phyloP scores from a whole-genome alignment of 2,113 vertebrate species.

The Ascaphus truei region DNA sequence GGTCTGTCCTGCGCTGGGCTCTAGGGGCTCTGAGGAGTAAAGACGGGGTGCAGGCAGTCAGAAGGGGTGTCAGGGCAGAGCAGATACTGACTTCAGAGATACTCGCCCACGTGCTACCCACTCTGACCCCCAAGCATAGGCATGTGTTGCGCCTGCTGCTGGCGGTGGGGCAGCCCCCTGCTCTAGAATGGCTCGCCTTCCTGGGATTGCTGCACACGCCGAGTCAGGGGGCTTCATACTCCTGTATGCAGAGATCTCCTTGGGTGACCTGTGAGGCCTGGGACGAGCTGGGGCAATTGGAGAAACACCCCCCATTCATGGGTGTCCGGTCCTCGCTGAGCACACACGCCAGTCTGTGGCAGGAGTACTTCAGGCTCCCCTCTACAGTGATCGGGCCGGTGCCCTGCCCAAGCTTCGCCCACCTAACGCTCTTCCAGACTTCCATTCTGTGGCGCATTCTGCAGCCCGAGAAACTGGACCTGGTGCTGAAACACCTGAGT shows the following conservation, averaged over 20 bases:
- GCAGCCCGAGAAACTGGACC: slow-evolving; percentile 52
- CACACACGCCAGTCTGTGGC: slow-evolving; percentile 59
- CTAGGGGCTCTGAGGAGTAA: background rate
- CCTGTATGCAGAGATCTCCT: slow-evolving; percentile 43
- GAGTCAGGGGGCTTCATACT: background rate
- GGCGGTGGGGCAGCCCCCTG: background rate
- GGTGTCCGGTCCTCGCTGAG: slow-evolving; percentile 65
- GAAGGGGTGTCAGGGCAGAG: background rate
- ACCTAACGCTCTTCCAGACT: slow-evolving; percentile 68
- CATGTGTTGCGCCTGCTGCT: background rate
- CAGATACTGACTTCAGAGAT: background rate
- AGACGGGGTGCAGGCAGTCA: background rate
- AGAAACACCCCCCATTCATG: slow-evolving; percentile 60
- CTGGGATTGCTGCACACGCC: background rate
- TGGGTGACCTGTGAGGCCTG: slow-evolving; percentile 60
- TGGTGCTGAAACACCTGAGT: slow-evolving; percentile 53
- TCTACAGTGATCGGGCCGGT: slow-evolving; percentile 61
- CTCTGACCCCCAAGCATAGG: background rate
- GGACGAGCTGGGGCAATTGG: slow-evolving; percentile 57
- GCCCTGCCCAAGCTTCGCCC: slow-evolving; percentile 56
- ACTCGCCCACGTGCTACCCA: background rate
- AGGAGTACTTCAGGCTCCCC: slow-evolving; percentile 66
- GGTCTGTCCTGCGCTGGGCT: slow-evolving; percentile 43
- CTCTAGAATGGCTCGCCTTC: slow-evolving; percentile 20
- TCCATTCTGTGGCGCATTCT: slow-evolving; percentile 77